Evolutionary conservation across 2,797 vertebrate genomes (phyloP).

Genomic region (Coreius guichenoti): DNA sequence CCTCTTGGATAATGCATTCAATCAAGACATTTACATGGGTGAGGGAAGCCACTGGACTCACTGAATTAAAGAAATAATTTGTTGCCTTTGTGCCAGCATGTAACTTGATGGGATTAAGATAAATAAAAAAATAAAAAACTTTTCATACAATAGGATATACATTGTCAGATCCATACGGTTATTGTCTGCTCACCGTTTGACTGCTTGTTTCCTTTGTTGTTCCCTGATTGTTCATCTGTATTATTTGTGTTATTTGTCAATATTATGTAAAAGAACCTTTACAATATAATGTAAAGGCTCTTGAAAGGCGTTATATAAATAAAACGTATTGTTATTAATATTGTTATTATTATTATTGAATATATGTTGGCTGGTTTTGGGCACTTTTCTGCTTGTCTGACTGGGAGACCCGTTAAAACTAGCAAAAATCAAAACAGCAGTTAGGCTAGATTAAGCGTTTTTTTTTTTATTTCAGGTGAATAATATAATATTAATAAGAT

Average conservation of each 20-base stretch:
- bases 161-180: neutral
- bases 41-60: neutral
- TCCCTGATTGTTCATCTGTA: too few species aligned
- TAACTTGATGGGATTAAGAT: too few species aligned
- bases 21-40: neutral
- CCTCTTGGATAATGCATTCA: neutral
- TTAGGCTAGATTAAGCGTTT: neutral
- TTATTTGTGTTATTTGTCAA: neutral
- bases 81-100: too few species aligned
- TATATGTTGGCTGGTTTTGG: neutral
- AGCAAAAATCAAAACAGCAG: too few species aligned
- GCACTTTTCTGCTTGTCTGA: neutral
- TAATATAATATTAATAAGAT: neutral
- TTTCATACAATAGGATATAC: neutral
- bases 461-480: neutral
- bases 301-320: too few species aligned
- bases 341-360: neutral
- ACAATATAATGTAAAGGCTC: too few species aligned
- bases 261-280: neutral
- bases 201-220: neutral
- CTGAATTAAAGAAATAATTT: neutral
- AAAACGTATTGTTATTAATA: too few species aligned
- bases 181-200: neutral
- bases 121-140: neutral
- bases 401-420: neutral